Conservation (phyloP, 2,888 invertebrate species). For the Leucophenga maculata region DNA sequence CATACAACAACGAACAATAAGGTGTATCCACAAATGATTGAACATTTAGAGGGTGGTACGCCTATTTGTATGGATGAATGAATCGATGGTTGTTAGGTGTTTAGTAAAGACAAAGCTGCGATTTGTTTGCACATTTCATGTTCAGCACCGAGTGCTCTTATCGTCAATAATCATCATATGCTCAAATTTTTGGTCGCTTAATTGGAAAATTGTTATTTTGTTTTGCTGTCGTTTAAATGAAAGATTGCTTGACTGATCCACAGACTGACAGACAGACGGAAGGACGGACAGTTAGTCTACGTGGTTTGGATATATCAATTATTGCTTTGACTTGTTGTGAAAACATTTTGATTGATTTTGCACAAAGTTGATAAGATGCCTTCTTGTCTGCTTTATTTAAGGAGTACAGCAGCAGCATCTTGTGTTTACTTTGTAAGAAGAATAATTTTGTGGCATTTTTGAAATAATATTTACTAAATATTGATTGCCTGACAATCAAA, state of each 20-base stretch:
- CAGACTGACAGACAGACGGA: too few relatives aligned
- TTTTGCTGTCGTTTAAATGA: constrained; percentile 47
- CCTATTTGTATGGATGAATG: not conserved
- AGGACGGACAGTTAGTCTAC: too few relatives aligned
- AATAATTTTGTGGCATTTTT: constrained; percentile 62
- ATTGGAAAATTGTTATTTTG: constrained; percentile 70
- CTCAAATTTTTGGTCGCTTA: constrained; percentile 68
- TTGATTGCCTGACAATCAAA: constrained; percentile 7
- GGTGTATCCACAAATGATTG: constrained; percentile 6
- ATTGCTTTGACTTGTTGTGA: constrained; percentile 19
- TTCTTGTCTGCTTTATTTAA: not conserved
- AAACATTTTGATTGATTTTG: constrained; percentile 57
- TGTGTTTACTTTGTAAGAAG: constrained; percentile 1
- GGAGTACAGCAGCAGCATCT: not conserved
- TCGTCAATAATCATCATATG: constrained; percentile 68
- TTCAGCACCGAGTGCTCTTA: constrained; percentile 45
- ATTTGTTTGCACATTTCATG: constrained; percentile 63
- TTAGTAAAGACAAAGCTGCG: constrained; percentile 53
- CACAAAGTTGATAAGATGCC: constrained; percentile 13
- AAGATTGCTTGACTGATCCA: constrained; percentile 47
- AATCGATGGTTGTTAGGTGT: not conserved
- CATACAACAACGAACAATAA: too few relatives aligned
- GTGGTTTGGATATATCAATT: constrained; percentile 10
- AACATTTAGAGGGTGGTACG: not conserved
- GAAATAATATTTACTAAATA: constrained; percentile 59